A percentile compares a stretch with the other conserved stretches of the same genome.
phyloP scores from a whole-genome alignment of 2,797 vertebrate species.

The Lutjanus argentimaculatus region DNA sequence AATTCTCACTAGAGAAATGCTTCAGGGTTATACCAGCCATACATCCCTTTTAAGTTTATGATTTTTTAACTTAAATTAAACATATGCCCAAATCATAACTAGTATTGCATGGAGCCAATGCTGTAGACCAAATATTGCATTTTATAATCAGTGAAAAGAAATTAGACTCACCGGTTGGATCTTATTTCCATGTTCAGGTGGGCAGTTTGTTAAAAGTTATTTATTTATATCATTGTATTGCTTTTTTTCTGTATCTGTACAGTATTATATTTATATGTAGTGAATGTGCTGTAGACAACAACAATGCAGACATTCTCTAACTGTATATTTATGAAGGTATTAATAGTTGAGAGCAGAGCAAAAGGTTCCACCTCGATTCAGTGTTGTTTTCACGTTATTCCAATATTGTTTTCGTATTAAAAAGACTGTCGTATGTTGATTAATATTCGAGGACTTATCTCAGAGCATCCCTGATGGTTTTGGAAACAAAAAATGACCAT shows the following conservation, averaged over 20 bases:
- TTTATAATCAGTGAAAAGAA: conserved; percentile 14
- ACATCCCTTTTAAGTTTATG: conserved; percentile 14
- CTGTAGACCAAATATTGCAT: conserved; percentile 34
- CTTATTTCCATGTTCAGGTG: neutral
- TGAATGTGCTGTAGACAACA: conserved; percentile 19
- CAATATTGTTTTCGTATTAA: neutral
- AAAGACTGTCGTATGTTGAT: neutral
- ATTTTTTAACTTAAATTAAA: neutral
- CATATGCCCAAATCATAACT: neutral
- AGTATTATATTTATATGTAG: conserved; percentile 30
- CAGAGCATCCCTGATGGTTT: neutral
- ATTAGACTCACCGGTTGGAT: neutral
- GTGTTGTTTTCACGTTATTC: neutral
- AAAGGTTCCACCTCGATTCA: neutral
- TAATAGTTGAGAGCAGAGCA: neutral
- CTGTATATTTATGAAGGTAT: conserved; percentile 3
- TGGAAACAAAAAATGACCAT: neutral
- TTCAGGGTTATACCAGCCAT: conserved; percentile 29
- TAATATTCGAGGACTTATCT: neutral
- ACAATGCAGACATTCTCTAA: conserved; percentile 2
- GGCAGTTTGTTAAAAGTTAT: neutral
- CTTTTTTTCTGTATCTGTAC: conserved; percentile 4
- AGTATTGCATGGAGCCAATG: conserved; percentile 29
- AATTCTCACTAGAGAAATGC: conserved; percentile 19
- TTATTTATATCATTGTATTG: neutral